A percentile compares a stretch with the other conserved stretches of the same genome.
Conservation (phyloP, 2,888 invertebrate species). For the Dryocosmus kuriphilus region DNA sequence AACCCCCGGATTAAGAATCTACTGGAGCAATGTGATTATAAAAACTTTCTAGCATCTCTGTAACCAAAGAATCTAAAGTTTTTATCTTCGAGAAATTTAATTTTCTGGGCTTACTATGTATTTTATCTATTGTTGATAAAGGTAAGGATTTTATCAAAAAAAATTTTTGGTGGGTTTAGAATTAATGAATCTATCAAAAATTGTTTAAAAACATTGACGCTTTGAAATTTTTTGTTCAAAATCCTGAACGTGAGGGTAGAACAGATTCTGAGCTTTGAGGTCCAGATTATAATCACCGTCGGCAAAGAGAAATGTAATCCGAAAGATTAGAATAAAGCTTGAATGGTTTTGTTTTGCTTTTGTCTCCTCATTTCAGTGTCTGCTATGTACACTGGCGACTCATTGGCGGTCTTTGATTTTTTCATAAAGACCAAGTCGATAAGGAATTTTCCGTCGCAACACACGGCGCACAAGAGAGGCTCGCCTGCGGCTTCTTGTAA, state of each 20-base stretch:
- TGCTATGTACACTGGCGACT: conserved; percentile 44
- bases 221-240: too few relatives aligned
- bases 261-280: not conserved
- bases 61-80: not conserved
- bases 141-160: too few relatives aligned
- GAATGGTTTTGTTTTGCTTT: conserved; percentile 14
- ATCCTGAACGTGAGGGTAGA: not conserved
- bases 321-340: not conserved
- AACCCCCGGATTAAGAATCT: not conserved
- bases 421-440: conserved; percentile 58
- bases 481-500: conserved; percentile 30
- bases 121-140: not conserved
- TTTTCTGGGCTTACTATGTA: not conserved
- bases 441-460: conserved; percentile 66
- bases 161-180: too few relatives aligned
- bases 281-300: not conserved
- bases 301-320: not conserved
- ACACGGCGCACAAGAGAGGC: conserved; percentile 45
- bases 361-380: not conserved
- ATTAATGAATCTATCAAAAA: too few relatives aligned
- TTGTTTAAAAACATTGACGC: too few relatives aligned
- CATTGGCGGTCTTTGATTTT: conserved; percentile 61
- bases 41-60: not conserved
- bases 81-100: not conserved
- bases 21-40: conserved; percentile 1